Conservation (phyloP, 1,140 invertebrate genomes). For the Drosophila mojavensis region DNA sequence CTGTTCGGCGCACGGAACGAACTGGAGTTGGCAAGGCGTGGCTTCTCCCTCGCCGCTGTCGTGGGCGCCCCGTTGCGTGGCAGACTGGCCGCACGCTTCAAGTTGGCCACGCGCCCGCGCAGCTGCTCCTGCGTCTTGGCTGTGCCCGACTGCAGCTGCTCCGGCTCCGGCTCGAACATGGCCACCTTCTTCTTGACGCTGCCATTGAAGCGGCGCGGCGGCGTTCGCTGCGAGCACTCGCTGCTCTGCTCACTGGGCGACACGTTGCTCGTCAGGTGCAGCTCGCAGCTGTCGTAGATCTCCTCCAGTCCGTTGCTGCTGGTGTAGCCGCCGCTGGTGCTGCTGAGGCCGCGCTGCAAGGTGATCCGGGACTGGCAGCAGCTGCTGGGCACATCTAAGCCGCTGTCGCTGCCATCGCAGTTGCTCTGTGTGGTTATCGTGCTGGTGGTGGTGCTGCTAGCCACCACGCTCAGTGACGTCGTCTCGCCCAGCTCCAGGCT, state of each 20-base stretch:
- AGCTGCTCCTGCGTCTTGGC: conserved; percentile 45
- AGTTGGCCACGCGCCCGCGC: conserved; percentile 61
- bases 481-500: conserved; percentile 61
- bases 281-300: conserved; percentile 87
- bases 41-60: conserved; percentile 30
- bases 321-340: conserved; percentile 87
- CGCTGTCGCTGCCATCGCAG: conserved; percentile 90
- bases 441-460: conserved; percentile 12
- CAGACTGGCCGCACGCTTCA: conserved; percentile 85
- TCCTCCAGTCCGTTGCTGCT: conserved; percentile 87
- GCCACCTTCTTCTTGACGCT: conserved; percentile 79
- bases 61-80: conserved; percentile 84
- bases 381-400: conserved; percentile 88
- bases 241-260: conserved; percentile 89
- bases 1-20: conserved; percentile 62
- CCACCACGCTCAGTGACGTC: conserved; percentile 26
- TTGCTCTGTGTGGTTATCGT: conserved; percentile 46
- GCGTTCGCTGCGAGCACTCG: conserved; percentile 86
- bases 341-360: conserved; percentile 85
- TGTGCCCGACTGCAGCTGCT: conserved; percentile 56
- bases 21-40: conserved; percentile 48
- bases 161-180: conserved; percentile 68
- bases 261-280: conserved; percentile 87
- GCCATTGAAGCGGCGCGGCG: conserved; percentile 45
- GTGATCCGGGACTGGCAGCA: conserved; percentile 69